A percentile compares a stretch with the other conserved stretches of the same genome.
Conservation (phyloP, 2,113 vertebrate genomes). For the Rhea americana region DNA sequence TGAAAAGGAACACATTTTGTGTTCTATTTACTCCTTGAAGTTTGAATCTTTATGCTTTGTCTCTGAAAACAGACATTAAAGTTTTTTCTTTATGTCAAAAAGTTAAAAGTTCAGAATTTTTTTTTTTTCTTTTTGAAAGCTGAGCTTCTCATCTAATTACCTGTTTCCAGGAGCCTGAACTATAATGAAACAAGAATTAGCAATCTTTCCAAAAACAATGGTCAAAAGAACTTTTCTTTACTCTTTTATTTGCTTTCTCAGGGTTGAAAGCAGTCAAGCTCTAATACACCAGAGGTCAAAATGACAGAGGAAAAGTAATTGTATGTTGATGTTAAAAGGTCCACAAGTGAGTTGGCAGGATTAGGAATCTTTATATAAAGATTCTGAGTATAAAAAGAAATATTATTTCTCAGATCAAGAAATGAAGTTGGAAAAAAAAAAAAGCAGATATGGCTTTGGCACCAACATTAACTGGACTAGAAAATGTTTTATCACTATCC, state of each 20-base stretch:
- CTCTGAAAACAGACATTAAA: background rate
- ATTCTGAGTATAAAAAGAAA: background rate
- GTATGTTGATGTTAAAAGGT: background rate
- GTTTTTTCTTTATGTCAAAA: background rate
- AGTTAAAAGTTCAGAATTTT: background rate
- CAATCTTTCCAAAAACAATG: background rate
- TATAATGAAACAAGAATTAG: background rate
- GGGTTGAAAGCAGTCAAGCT: background rate
- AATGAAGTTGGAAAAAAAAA: background rate
- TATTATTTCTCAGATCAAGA: background rate
- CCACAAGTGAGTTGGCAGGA: background rate
- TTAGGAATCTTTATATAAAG: background rate
- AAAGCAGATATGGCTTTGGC: background rate
- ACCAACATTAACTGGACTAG: background rate
- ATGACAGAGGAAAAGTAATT: background rate
- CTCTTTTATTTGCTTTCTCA: background rate
- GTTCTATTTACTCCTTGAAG: background rate
- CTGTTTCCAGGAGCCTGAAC: background rate
- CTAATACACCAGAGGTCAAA: background rate
- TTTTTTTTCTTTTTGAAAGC: background rate
- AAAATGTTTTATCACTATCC: background rate
- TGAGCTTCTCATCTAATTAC: background rate
- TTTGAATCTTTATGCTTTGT: background rate
- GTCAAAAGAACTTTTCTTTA: background rate
- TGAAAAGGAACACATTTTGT: background rate